Evolutionary conservation across 2,888 invertebrate species (phyloP).

Genomic region (Clunio marinus): DNA sequence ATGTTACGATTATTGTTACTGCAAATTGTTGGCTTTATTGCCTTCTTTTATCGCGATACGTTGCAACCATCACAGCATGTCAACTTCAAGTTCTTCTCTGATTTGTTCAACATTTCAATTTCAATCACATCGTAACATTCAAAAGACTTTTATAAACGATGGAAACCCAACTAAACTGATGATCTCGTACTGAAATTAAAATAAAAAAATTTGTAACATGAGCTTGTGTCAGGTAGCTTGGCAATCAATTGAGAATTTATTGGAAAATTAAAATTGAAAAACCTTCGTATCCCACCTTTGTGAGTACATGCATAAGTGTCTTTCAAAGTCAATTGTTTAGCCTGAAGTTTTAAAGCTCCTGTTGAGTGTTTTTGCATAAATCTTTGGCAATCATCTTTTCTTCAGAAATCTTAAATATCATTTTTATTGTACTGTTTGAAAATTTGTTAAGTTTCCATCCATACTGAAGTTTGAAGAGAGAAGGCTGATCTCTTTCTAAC

Average conservation of each 20-base stretch:
- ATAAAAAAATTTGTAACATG: neutral
- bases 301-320: too few species aligned
- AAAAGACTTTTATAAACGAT: neutral
- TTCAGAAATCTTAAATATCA: too few species aligned
- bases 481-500: too few species aligned
- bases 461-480: too few species aligned
- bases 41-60: neutral
- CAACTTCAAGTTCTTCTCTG: neutral
- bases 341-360: too few species aligned
- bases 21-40: slow-evolving; percentile 8
- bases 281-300: too few species aligned
- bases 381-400: too few species aligned
- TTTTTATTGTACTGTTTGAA: too few species aligned
- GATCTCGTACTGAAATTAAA: slow-evolving; percentile 6
- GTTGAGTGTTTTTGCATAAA: too few species aligned
- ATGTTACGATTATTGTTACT: slow-evolving; percentile 5
- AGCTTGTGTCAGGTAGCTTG: neutral
- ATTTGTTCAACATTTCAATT: neutral
- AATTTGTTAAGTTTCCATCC: too few species aligned
- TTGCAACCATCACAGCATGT: neutral
- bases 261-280: too few species aligned
- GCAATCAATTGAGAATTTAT: neutral
- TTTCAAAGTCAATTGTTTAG: too few species aligned
- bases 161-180: slow-evolving; percentile 6
- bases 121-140: slow-evolving; percentile 9